Evolutionary conservation across 2,797 vertebrate genomes (phyloP), one percentile per base, ranked within the genome.

Genomic region (Sternotherus odoratus): DNA sequence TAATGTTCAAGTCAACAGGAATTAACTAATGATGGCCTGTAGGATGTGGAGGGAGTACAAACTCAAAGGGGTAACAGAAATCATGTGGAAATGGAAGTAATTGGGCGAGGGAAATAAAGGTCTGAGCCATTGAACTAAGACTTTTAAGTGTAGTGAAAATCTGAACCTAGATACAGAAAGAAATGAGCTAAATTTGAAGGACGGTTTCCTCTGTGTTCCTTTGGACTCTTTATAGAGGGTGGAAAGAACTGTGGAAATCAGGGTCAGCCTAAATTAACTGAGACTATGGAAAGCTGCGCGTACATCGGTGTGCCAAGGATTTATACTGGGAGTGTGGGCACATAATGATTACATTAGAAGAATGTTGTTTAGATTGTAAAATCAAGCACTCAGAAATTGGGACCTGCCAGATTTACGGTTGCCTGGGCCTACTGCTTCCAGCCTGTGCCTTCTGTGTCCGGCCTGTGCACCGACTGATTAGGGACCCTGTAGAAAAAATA

Each of bases 1-100:
- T 90, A 95, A 91, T 94, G 77, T 93, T 85, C 86, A 94, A 95
- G 92, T 94, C 89, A 95, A 87, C 53, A 84, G 50, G 56, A 96
- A 85, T 96, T 93, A 94, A 92, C 86, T 90, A 95, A 91, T 3
- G 28, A 94, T 51, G 15, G 79, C 43, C 69, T 86, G 33, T 46
- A 81, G 74, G 94, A 86, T 79, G 36, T 83, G 78, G 39, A 28
- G 85, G 82, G 36, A 93, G 19, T 86, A 17, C 54, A 83, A 90
- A 28, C 26, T 54, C 90, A 87, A 77, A 77, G 24, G 16, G 24
- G 1, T 4, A 26, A 0, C 46, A 49, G 83, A 12, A 43, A 49
- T 17, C 5, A 15, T 8, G 6, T 49, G 77, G 49, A 75, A 94
- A 85, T 66, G 39, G 60, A 91, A 92, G 88, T 95, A 90, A 93